These are phyloP conservation scores for Chalcosyrphus nemorum DNA, from an alignment of 2,888 invertebrate species.

Conservation along the genomic window DNA sequence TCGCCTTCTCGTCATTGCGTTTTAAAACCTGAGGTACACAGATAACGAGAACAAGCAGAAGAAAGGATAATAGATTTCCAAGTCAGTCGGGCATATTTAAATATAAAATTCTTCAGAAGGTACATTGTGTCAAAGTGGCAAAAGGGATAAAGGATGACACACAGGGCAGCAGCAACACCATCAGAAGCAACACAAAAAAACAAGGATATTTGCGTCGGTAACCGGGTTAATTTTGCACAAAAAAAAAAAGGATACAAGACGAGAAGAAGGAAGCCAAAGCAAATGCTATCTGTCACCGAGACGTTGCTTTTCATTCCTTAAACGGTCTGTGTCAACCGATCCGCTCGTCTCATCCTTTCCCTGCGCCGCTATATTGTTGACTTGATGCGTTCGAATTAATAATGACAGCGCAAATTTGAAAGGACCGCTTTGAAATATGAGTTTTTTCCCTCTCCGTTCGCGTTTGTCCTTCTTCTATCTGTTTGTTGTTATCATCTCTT, in stretches of 20 bases:
- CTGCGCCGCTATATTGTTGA: constrained; percentile 19
- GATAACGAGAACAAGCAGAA: constrained; percentile 43
- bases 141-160: constrained; percentile 36
- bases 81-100: constrained; percentile 47
- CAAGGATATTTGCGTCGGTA: constrained; percentile 50
- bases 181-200: neutral
- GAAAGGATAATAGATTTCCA: constrained; percentile 54
- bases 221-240: constrained; percentile 62
- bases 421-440: constrained; percentile 70
- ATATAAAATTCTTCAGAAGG: constrained; percentile 44
- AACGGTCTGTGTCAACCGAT: constrained; percentile 61
- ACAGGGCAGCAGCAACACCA: constrained; percentile 3
- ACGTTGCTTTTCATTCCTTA: constrained; percentile 60
- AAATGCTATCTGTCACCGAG: constrained; percentile 57
- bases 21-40: constrained; percentile 45
- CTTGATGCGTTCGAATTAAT: constrained; percentile 71
- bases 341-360: constrained; percentile 9
- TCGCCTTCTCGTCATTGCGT: constrained; percentile 26
- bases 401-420: constrained; percentile 69
- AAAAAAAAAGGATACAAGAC: neutral
- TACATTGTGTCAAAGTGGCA: constrained; percentile 22
- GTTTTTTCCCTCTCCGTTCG: constrained; percentile 27
- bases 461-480: constrained; percentile 25
- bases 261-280: constrained; percentile 7
- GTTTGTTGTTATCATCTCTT: neutral